Percentiles rank a stretch among this genome's conserved stretches.
Conservation (phyloP, 2,888 invertebrate species). For the Limnephilus lunatus region DNA sequence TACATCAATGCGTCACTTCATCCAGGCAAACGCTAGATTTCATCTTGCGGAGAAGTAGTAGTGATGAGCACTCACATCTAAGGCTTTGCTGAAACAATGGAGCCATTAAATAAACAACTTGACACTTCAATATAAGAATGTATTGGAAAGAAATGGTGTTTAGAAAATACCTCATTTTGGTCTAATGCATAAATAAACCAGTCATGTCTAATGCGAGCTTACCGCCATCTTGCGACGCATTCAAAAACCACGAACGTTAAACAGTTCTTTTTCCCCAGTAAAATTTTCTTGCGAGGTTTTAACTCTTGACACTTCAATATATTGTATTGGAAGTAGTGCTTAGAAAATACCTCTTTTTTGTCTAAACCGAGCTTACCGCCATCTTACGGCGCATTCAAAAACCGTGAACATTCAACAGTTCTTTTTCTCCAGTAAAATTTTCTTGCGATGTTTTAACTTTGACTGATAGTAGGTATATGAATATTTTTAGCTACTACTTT, state of each 20-base stretch:
- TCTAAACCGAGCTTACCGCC: background rate
- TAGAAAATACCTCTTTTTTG: background rate
- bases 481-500: too few species aligned
- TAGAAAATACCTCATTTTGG: background rate
- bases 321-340: background rate
- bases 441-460: too few species aligned
- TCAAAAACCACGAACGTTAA: too few species aligned
- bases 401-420: too few species aligned
- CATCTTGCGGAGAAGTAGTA: background rate
- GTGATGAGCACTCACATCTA: background rate
- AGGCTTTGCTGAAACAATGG: background rate
- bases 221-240: too few species aligned
- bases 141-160: background rate
- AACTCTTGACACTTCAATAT: background rate
- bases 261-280: too few species aligned
- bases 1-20: conserved; percentile 4
- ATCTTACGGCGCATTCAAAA: too few species aligned
- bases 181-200: too few species aligned
- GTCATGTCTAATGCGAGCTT: background rate
- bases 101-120: background rate
- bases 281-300: too few species aligned
- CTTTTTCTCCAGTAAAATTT: too few species aligned
- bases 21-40: background rate
- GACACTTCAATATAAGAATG: background rate
- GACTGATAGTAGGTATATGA: too few species aligned